phyloP scores from a whole-genome alignment of 2,888 invertebrate species.

The Eueremaeus valkanovi region DNA sequence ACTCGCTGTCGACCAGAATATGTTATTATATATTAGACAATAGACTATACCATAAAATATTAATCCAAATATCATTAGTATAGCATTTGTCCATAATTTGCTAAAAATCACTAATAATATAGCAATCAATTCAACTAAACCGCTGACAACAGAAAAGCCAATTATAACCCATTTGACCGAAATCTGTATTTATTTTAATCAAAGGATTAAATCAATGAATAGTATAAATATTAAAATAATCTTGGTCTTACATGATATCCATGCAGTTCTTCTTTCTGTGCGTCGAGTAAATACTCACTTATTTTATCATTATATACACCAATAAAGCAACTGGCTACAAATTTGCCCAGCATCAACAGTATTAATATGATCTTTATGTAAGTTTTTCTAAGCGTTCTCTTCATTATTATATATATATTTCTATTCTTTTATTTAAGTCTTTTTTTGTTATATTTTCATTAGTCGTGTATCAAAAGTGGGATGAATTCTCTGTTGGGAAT shows the following conservation, averaged over 20 bases:
- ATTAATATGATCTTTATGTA: too few relatives aligned
- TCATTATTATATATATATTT: too few relatives aligned
- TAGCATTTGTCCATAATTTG: conserved; percentile 6
- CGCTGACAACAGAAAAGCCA: background rate
- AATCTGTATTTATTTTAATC: background rate
- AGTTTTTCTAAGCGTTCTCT: too few relatives aligned
- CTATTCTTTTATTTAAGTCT: too few relatives aligned
- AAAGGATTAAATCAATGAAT: background rate
- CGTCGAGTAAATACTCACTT: background rate
- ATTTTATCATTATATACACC: background rate
- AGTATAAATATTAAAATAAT: background rate
- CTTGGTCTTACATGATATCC: background rate
- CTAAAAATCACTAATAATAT: background rate
- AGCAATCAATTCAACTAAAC: background rate
- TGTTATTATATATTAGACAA: background rate
- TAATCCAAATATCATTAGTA: background rate
- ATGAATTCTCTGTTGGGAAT: too few relatives aligned
- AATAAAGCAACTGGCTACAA: background rate
- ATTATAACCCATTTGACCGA: background rate
- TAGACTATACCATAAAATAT: background rate
- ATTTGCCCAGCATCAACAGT: background rate
- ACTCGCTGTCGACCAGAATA: background rate
- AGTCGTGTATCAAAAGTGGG: too few relatives aligned
- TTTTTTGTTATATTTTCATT: too few relatives aligned
- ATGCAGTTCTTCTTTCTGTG: background rate